These are phyloP conservation scores for Cyanoramphus novaezelandiae DNA, from an alignment of 2,113 vertebrate genomes.

Conservation along the genomic window DNA sequence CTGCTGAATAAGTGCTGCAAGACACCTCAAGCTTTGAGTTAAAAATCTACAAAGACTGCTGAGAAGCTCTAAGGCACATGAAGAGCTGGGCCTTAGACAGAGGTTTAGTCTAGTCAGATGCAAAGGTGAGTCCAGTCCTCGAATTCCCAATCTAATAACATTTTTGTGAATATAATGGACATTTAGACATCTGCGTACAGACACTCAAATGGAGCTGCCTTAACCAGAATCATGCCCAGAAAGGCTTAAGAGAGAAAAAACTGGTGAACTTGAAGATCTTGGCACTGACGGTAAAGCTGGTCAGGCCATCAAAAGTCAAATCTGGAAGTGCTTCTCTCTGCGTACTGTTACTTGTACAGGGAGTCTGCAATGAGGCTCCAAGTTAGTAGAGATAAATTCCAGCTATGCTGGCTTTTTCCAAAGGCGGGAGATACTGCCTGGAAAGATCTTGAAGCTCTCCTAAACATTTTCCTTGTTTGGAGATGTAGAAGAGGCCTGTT, in stretches of 20 bases:
- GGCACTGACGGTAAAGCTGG: not conserved
- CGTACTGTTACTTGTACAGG: not conserved
- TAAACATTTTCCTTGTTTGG: not conserved
- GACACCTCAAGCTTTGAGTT: not conserved
- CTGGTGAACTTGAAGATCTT: not conserved
- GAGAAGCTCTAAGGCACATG: not conserved
- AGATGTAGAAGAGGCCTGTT: not conserved
- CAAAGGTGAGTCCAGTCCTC: not conserved
- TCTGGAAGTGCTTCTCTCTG: not conserved
- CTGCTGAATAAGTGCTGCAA: not conserved
- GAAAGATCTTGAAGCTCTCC: not conserved
- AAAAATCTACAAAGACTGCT: not conserved
- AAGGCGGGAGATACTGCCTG: not conserved
- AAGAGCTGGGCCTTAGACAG: not conserved
- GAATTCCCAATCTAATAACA: not conserved
- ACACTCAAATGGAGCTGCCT: not conserved
- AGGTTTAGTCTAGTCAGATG: not conserved
- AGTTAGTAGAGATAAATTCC: not conserved
- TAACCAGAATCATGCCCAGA: not conserved
- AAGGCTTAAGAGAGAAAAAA: not conserved
- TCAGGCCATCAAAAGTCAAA: not conserved
- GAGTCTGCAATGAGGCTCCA: not conserved
- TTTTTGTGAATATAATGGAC: not conserved
- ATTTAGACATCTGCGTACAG: not conserved
- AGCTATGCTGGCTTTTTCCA: not conserved